Base-by-base conservation (phyloP, 2,113 vertebrate genomes). In the Megaceryle torquata region DNA sequence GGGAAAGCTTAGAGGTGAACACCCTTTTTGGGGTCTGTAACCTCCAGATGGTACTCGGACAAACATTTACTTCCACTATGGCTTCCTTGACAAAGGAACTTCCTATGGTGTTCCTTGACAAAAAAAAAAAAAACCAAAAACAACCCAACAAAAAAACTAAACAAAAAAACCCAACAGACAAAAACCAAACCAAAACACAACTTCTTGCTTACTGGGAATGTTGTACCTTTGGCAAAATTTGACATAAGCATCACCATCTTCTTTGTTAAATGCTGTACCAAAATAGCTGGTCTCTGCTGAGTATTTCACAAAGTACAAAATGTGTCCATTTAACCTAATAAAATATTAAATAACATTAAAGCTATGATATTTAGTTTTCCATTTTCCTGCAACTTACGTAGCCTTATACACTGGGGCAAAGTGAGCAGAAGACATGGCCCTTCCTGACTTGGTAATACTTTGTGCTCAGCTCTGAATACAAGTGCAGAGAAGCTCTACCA, bases 301-400 rank as follows among this genome's bases (percentile, higher is more conserved):
- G 65, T 65, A 39, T 94, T 95, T 89, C 69, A 48, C 59, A 20
- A 81, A 91, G 85, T 17, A 95, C 61, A 82, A 67, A 61, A 56
- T 63, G 75, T 63, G 78, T 81, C 93, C 83, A 96, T 97, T 96
- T 95, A 94, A 74, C 83, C 88, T 96, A 96, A 95, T 96, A 86
- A 94, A 96, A 97, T 96, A 91, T 93, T 97, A 92, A 97, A 56
- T 95, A 96, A 94, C 83, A 63, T 93, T 91, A 94, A 91, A 91
- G 64, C 59, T 25, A 83, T 48, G 82, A 60, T 75, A 81, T 75
- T 86, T 79, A 71, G 43, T 51, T 90, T 60, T 93, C 68, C 24
- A 37, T 92, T 86, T 68, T 77, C 56, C 24, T 82, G n/a, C 64
- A 88, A 29, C 29, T 54, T 48, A 41, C 1, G 0, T 26, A 48